phyloP scores from a whole-genome alignment of 2,797 vertebrate genomes.

The Chiloscyllium punctatum region DNA sequence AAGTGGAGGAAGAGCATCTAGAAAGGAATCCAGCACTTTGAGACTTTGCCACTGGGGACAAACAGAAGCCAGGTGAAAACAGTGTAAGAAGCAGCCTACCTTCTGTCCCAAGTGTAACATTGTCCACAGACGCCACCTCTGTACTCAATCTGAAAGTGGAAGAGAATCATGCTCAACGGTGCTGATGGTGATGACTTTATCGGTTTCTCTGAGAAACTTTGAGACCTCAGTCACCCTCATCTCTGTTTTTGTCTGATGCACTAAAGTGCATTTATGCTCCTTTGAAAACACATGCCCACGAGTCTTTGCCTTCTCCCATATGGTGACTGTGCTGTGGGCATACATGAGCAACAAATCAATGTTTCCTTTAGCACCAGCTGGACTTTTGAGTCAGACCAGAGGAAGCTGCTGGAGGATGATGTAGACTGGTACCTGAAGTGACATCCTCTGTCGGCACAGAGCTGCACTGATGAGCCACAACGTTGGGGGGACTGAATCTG shows the following conservation, averaged over 20 bases:
- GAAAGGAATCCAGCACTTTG: too few species aligned
- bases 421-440: neutral
- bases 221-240: neutral
- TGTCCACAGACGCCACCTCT: too few species aligned
- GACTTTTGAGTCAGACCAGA: neutral
- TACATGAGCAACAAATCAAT: neutral
- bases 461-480: neutral
- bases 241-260: neutral
- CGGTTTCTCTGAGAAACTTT: neutral
- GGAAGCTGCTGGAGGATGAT: neutral
- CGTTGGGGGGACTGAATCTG: too few species aligned
- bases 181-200: neutral
- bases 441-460: neutral
- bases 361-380: neutral
- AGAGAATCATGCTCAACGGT: too few species aligned
- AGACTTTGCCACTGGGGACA: too few species aligned
- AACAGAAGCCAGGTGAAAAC: too few species aligned
- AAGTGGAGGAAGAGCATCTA: too few species aligned
- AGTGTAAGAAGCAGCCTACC: too few species aligned
- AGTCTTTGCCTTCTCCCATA: neutral
- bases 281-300: neutral
- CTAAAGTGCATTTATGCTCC: neutral
- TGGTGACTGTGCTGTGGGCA: too few species aligned
- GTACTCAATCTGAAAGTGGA: neutral
- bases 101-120: too few species aligned